Conservation (phyloP, 2,888 invertebrate genomes). For the Sepioteuthis lessoniana region DNA sequence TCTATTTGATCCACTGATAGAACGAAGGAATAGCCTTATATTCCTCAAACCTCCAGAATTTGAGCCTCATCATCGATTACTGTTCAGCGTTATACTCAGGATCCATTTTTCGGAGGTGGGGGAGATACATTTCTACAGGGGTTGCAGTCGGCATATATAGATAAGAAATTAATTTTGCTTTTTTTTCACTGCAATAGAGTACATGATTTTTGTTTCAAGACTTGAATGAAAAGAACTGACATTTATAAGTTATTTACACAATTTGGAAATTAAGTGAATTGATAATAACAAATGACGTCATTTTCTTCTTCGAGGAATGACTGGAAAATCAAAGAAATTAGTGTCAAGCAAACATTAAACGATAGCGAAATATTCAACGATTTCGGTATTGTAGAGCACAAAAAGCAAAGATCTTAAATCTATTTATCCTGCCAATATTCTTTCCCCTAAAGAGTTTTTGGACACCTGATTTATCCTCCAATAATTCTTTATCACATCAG, state of each 20-base stretch:
- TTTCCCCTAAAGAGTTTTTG: not conserved
- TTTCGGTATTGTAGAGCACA: not conserved
- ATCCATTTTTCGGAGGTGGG: no score
- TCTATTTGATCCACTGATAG: no score
- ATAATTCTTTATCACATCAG: slow-evolving; percentile 8
- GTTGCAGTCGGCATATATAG: no score
- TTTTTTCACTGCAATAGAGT: not conserved
- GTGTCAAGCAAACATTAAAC: not conserved
- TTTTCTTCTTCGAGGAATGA: not conserved
- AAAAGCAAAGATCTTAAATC: not conserved
- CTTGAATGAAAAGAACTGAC: not conserved
- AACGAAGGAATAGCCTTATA: no score
- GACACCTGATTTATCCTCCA: not conserved
- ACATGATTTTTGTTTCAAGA: not conserved
- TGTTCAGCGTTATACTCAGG: no score
- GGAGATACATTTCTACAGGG: no score
- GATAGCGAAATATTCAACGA: not conserved
- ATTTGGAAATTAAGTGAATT: not conserved
- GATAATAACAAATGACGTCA: not conserved
- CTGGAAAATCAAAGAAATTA: not conserved
- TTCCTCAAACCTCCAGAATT: no score
- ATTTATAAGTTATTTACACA: not conserved
- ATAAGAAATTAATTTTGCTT: not conserved
- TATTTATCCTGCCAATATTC: not conserved
- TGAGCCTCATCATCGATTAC: no score